Evolutionary conservation across 2,797 vertebrate species (phyloP).

Genomic region (Darevskia mixta): DNA sequence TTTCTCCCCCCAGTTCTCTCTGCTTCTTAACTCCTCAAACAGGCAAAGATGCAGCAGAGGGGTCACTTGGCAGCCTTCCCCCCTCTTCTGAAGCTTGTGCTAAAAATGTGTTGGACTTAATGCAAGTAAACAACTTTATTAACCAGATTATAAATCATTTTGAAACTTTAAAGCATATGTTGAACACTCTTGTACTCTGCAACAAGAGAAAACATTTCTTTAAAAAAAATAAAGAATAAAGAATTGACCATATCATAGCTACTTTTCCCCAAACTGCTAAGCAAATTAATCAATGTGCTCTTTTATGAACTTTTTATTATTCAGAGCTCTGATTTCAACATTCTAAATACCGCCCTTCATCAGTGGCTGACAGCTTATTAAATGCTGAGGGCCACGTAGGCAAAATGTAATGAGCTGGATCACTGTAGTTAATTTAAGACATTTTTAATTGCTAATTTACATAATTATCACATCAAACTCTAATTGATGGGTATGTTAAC

Average conservation of each 20-base stretch:
- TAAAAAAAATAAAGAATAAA: constrained; percentile 8
- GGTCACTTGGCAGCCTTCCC: background rate
- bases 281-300: constrained; percentile 48
- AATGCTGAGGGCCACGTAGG: background rate
- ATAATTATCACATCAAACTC: constrained; percentile 2
- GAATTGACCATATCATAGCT: constrained; percentile 27
- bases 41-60: background rate
- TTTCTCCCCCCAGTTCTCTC: background rate
- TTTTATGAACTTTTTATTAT: constrained; percentile 41
- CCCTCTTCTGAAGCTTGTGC: background rate
- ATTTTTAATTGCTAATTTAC: constrained; percentile 3
- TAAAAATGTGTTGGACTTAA: background rate
- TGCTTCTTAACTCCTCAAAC: background rate
- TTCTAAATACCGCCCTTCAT: background rate
- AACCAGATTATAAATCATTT: constrained; percentile 22
- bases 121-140: constrained; percentile 25
- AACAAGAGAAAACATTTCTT: background rate
- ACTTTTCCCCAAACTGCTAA: constrained; percentile 40
- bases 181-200: constrained; percentile 10
- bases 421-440: background rate
- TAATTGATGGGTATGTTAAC: background rate
- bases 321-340: constrained; percentile 6
- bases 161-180: constrained; percentile 36
- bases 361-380: background rate
- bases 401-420: background rate